Percentiles rank a stretch among this genome's conserved stretches.
phyloP scores from a whole-genome alignment of 2,888 invertebrate genomes.

The Heteropelma amictum region DNA sequence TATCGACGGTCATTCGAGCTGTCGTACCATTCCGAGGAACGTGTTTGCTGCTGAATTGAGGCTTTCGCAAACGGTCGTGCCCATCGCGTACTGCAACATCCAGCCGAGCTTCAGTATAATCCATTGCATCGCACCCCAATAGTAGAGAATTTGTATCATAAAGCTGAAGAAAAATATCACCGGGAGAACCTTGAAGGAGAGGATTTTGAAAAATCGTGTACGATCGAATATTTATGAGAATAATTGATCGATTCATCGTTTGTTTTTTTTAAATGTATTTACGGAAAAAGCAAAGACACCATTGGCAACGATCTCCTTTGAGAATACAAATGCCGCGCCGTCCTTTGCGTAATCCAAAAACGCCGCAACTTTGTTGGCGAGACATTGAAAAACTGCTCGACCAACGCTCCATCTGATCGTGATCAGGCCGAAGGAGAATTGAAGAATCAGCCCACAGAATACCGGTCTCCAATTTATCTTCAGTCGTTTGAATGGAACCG shows the following conservation, averaged over 20 bases:
- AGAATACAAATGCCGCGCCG: constrained; percentile 93
- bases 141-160: constrained; percentile 92
- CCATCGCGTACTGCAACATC: constrained; percentile 85
- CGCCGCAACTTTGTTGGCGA: constrained; percentile 85
- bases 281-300: constrained; percentile 93
- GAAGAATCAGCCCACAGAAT: constrained; percentile 87
- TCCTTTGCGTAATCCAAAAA: constrained; percentile 89
- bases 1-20: constrained; percentile 1
- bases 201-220: constrained; percentile 2
- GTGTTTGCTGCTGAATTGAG: constrained; percentile 95
- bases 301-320: constrained; percentile 82
- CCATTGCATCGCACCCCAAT: constrained; percentile 92
- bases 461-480: constrained; percentile 90
- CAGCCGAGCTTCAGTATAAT: constrained; percentile 89
- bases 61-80: constrained; percentile 96
- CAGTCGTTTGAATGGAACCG: not conserved
- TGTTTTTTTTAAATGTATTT: constrained; percentile 73
- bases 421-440: constrained; percentile 90
- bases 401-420: constrained; percentile 93
- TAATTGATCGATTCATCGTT: too few relatives aligned
- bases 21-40: constrained; percentile 91
- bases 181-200: constrained; percentile 84
- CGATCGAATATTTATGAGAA: not conserved
- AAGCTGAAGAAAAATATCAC: constrained; percentile 97
- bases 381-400: constrained; percentile 83